Evolutionary conservation across 1,140 invertebrate species (phyloP).

Genomic region (Teleopsis dalmanni): DNA sequence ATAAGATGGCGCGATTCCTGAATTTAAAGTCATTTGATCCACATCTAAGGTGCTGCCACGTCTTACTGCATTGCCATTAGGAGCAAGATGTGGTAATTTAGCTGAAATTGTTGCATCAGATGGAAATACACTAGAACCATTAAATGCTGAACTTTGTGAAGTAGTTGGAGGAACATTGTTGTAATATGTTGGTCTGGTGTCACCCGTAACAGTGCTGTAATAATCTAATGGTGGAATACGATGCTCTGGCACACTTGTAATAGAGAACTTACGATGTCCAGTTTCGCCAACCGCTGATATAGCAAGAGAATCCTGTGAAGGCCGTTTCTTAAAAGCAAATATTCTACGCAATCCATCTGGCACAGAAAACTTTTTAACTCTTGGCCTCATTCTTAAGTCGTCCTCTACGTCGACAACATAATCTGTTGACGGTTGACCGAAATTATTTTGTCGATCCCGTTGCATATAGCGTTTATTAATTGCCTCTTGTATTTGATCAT

Average conservation of each 20-base stretch:
- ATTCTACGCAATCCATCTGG: constrained; percentile 35
- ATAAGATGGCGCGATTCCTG: constrained; percentile 17
- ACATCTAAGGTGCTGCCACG: background rate
- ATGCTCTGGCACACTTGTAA: constrained; percentile 33
- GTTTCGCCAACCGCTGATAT: constrained; percentile 8
- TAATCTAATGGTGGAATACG: constrained; percentile 27
- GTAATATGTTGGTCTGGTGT: constrained; percentile 32
- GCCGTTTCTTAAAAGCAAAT: constrained; percentile 31
- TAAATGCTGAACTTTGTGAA: constrained; percentile 7
- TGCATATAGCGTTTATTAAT: constrained; percentile 32
- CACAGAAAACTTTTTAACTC: constrained; percentile 40
- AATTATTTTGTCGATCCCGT: constrained; percentile 9
- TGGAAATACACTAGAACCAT: constrained; percentile 16
- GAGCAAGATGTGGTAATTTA: background rate
- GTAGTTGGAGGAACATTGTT: constrained; percentile 19
- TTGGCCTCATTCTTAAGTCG: constrained; percentile 10
- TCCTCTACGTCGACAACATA: constrained; percentile 28
- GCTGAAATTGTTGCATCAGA: constrained; percentile 21
- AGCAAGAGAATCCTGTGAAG: constrained; percentile 23
- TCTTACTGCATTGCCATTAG: background rate
- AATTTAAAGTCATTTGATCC: background rate
- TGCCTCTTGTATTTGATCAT: constrained; percentile 39
- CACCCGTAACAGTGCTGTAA: constrained; percentile 45
- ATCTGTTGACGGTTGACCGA: constrained; percentile 6
- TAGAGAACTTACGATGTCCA: constrained; percentile 28